A percentile compares a stretch with the other conserved stretches of the same genome.
Conservation (phyloP, 2,888 invertebrate genomes). For the Epicampocera succincta region DNA sequence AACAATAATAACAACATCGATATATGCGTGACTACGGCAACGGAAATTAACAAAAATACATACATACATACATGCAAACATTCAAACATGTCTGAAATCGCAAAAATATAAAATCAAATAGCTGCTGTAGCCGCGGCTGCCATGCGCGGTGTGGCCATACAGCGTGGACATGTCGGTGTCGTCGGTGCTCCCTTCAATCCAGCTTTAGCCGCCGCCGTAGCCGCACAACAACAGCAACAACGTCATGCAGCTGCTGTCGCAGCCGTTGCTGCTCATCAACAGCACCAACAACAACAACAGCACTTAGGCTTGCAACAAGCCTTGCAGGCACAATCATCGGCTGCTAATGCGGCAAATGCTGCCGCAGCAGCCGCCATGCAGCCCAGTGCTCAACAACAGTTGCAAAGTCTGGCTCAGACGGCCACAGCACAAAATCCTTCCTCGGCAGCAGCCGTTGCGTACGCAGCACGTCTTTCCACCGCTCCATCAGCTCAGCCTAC, state of each 20-base stretch:
- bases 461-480: conserved; percentile 77
- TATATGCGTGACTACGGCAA: conserved; percentile 41
- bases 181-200: conserved; percentile 82
- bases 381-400: conserved; percentile 82
- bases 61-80: not conserved
- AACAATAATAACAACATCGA: conserved; percentile 29
- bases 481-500: conserved; percentile 82
- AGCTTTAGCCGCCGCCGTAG: conserved; percentile 85
- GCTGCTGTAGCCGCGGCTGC: conserved; percentile 85
- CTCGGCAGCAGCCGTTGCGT: conserved; percentile 76
- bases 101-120: conserved; percentile 59
- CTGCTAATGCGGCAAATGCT: conserved; percentile 81
- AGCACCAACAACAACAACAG: conserved; percentile 74
- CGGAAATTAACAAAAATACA: conserved; percentile 47
- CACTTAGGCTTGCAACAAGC: conserved; percentile 74
- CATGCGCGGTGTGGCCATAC: conserved; percentile 91
- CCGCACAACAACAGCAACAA: conserved; percentile 83
- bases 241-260: conserved; percentile 82
- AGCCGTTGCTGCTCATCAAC: conserved; percentile 85
- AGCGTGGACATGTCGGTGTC: conserved; percentile 86
- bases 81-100: conserved; percentile 66
- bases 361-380: conserved; percentile 79
- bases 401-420: conserved; percentile 83
- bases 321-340: conserved; percentile 82
- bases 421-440: conserved; percentile 75